These are phyloP conservation scores for Tetranychus piercei DNA, from an alignment of 2,888 invertebrate species.

Conservation along the genomic window DNA sequence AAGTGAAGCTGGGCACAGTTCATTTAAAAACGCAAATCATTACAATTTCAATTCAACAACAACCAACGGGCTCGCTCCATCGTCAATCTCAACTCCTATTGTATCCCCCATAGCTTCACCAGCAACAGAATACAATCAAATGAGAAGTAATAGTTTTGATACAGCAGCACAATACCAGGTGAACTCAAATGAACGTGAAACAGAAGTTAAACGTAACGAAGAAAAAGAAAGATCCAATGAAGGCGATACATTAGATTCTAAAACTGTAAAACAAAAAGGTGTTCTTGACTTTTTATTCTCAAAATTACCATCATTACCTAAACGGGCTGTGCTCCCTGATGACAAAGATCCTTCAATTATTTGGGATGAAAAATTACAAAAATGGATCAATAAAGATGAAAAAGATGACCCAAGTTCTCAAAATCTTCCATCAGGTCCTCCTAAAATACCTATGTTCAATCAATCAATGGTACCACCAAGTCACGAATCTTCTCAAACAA, in stretches of 20 bases:
- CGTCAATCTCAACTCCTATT: neutral
- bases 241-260: neutral
- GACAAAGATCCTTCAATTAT: slow-evolving; percentile 25
- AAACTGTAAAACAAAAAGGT: slow-evolving; percentile 3
- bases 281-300: neutral
- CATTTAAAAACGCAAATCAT: neutral
- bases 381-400: slow-evolving; percentile 18
- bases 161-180: neutral
- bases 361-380: slow-evolving; percentile 14
- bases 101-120: slow-evolving; percentile 10
- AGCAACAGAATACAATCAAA: neutral
- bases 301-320: slow-evolving; percentile 21
- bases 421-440: neutral
- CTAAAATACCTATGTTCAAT: slow-evolving; percentile 7
- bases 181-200: neutral
- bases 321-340: slow-evolving; percentile 27
- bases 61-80: neutral
- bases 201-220: neutral
- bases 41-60: slow-evolving; percentile 11
- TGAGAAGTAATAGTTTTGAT: neutral
- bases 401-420: neutral
- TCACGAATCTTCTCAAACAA: neutral
- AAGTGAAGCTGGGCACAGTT: neutral
- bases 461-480: neutral
- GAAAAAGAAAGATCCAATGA: neutral